Percentiles rank a stretch among this genome's conserved stretches.
phyloP scores from a whole-genome alignment of 1,140 invertebrate genomes.

The Drosophila malerkotliana region DNA sequence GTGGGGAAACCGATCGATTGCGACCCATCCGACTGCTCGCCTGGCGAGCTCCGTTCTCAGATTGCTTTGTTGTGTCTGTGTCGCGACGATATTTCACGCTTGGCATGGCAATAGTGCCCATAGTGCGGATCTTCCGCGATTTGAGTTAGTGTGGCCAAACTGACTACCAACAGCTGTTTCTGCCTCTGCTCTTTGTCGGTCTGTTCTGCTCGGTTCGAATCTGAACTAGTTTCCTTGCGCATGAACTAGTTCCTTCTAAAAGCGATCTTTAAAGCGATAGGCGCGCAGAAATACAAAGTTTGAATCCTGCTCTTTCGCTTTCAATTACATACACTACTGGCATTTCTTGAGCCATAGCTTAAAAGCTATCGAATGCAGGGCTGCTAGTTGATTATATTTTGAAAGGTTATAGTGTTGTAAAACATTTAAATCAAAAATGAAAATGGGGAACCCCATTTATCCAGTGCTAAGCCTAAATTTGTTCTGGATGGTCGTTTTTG shows the following conservation, averaged over 20 bases:
- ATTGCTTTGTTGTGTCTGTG: background rate
- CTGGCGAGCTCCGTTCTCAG: slow-evolving; percentile 9
- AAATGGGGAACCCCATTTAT: no score
- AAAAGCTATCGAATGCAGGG: no score
- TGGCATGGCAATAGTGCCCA: background rate
- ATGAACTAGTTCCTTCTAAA: no score
- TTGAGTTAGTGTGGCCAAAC: background rate
- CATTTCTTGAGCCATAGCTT: no score
- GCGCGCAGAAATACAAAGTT: background rate
- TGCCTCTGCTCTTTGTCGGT: background rate
- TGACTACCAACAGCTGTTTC: background rate
- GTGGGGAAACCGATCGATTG: slow-evolving; percentile 35
- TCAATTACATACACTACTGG: background rate
- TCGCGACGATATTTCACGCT: background rate
- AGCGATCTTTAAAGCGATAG: background rate
- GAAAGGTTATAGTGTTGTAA: no score
- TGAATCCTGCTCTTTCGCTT: background rate
- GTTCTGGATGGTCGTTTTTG: no score
- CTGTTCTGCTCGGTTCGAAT: background rate
- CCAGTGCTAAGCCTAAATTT: no score
- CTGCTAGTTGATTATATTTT: no score
- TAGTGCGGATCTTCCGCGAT: background rate
- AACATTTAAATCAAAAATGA: no score
- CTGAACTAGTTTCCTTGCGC: no score
- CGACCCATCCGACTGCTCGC: background rate